Conservation (phyloP, 2,888 invertebrate genomes). For the Volucella inflata region DNA sequence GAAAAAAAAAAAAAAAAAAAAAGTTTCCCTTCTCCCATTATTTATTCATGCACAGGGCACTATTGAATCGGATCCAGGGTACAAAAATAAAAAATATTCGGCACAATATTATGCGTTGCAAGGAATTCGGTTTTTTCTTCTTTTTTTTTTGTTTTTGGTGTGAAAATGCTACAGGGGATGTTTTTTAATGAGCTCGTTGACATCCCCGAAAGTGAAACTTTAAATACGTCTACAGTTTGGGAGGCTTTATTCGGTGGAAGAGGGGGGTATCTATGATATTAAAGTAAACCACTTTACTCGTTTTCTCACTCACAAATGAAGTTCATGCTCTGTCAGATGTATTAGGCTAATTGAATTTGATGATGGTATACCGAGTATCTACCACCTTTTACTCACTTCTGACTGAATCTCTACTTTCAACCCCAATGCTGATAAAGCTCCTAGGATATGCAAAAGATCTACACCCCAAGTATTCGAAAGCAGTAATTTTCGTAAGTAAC, state of each 20-base stretch:
- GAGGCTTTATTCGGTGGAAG: neutral
- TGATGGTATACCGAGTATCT: slow-evolving; percentile 1
- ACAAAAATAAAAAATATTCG: slow-evolving; percentile 4
- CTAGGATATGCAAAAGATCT: neutral
- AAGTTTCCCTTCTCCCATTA: slow-evolving; percentile 20
- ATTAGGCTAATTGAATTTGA: slow-evolving; percentile 69
- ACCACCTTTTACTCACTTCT: slow-evolving; percentile 1
- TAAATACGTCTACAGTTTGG: slow-evolving; percentile 3
- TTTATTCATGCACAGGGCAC: slow-evolving; percentile 62
- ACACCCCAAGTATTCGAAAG: slow-evolving; percentile 30
- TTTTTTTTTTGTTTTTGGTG: slow-evolving; percentile 25
- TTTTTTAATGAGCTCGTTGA: slow-evolving; percentile 23
- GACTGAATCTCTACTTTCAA: neutral
- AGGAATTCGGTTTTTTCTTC: neutral
- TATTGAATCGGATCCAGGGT: slow-evolving; percentile 43
- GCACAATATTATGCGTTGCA: slow-evolving; percentile 48
- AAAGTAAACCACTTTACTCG: slow-evolving; percentile 2
- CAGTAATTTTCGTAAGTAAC: slow-evolving; percentile 67
- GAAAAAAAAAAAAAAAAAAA: slow-evolving; percentile 1
- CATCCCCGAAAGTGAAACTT: slow-evolving; percentile 2
- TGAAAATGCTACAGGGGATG: slow-evolving; percentile 25
- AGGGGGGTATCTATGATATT: slow-evolving; percentile 25
- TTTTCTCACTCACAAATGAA: slow-evolving; percentile 22
- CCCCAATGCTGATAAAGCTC: slow-evolving; percentile 1
- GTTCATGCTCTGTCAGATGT: slow-evolving; percentile 52